phyloP scores from a whole-genome alignment of 2,113 vertebrate species.

The Hiodon tergisus region DNA sequence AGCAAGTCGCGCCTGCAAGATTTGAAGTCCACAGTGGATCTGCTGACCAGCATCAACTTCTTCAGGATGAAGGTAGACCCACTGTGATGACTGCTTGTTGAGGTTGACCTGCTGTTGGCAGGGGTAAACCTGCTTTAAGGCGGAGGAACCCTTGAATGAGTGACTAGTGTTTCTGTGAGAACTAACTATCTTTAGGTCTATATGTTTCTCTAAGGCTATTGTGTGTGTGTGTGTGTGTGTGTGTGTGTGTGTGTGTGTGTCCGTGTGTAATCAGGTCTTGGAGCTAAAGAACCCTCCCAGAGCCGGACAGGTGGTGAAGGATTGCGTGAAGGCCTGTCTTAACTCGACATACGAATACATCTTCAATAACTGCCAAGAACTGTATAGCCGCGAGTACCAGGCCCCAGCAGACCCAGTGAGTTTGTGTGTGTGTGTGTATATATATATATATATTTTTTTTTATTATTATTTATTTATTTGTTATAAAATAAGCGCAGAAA shows the following conservation, averaged over 20 bases:
- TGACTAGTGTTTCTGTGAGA: neutral
- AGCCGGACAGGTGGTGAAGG: slow-evolving; percentile 87
- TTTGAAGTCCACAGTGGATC: slow-evolving; percentile 92
- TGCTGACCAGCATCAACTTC: slow-evolving; percentile 97
- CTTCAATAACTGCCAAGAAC: slow-evolving; percentile 94
- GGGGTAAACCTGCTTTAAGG: too few species aligned
- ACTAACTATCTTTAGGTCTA: neutral
- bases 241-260: neutral
- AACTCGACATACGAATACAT: slow-evolving; percentile 98
- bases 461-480: neutral
- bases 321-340: slow-evolving; percentile 93
- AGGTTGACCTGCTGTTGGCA: neutral
- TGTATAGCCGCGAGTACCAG: slow-evolving; percentile 89
- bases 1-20: slow-evolving; percentile 79
- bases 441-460: neutral
- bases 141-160: neutral
- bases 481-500: too few species aligned
- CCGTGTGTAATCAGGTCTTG: slow-evolving; percentile 67
- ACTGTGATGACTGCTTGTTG: neutral
- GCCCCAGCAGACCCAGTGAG: slow-evolving; percentile 63
- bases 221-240: neutral
- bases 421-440: slow-evolving; percentile 1
- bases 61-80: slow-evolving; percentile 91
- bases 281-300: slow-evolving; percentile 88
- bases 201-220: neutral